These are phyloP conservation scores for Xyliphius kryptos DNA, from an alignment of 2,113 vertebrate genomes.

Conservation along the genomic window DNA sequence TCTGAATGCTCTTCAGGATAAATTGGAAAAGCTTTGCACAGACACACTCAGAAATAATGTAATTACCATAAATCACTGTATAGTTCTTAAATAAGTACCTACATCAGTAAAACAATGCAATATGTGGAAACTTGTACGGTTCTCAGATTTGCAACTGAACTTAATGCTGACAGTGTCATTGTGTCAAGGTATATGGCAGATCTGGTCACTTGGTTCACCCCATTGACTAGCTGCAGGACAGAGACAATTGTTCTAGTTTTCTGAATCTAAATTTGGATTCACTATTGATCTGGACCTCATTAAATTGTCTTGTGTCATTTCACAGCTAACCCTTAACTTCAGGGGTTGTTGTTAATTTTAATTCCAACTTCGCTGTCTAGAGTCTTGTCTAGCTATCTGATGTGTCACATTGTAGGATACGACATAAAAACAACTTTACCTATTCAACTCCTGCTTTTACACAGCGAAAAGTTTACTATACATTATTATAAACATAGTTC, in stretches of 20 bases:
- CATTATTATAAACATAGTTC: too few species aligned
- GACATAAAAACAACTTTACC: too few species aligned
- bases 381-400: background rate
- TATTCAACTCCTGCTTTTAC: too few species aligned
- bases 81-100: too few species aligned
- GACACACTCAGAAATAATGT: too few species aligned
- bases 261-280: conserved; percentile 8
- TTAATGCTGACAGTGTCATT: conserved; percentile 5
- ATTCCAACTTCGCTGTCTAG: background rate
- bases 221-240: background rate
- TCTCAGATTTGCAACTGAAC: background rate
- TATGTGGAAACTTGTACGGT: too few species aligned
- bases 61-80: too few species aligned
- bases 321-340: conserved; percentile 4
- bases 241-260: background rate
- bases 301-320: background rate
- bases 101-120: too few species aligned
- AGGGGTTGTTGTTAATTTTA: conserved; percentile 3
- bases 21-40: too few species aligned
- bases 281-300: background rate
- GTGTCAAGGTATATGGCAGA: background rate
- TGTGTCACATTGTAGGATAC: background rate
- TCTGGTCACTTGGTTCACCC: background rate
- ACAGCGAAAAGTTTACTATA: too few species aligned
- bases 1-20: too few species aligned